Conservation (phyloP, 2,797 vertebrate genomes). For the Microchirus variegatus region DNA sequence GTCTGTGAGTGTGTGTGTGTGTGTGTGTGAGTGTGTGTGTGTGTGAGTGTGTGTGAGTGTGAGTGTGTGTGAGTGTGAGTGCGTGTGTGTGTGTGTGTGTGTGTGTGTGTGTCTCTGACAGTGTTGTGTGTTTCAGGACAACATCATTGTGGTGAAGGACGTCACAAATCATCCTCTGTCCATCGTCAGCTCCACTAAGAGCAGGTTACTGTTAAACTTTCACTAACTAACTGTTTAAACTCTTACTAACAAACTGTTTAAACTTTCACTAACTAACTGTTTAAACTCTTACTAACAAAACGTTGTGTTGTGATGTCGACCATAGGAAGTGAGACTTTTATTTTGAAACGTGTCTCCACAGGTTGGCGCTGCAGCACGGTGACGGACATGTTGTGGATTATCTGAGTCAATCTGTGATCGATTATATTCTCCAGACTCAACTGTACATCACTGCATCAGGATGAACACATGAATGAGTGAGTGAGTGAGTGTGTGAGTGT, state of each 20-base stretch:
- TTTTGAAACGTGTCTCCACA: conserved; percentile 46
- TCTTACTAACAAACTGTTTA: not conserved
- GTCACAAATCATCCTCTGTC: conserved; percentile 93
- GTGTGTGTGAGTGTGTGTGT: too few relatives aligned
- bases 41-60: too few relatives aligned
- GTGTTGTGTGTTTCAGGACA: conserved; percentile 82
- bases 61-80: too few relatives aligned
- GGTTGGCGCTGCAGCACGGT: conserved; percentile 97
- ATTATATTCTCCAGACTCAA: conserved; percentile 98
- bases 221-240: not conserved
- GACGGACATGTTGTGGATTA: conserved; percentile 97
- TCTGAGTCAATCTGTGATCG: conserved; percentile 94
- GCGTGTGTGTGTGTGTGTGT: too few relatives aligned
- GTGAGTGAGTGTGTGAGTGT: conserved; percentile 1
- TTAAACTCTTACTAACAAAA: too few relatives aligned
- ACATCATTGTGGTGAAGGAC: conserved; percentile 92
- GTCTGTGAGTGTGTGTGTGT: too few relatives aligned
- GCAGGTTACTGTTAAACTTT: conserved; percentile 79
- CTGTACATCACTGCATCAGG: conserved; percentile 97
- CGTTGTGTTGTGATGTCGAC: too few relatives aligned
- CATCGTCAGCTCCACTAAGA: conserved; percentile 97
- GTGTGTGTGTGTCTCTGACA: not conserved
- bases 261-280: not conserved
- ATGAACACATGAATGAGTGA: conserved; percentile 67
- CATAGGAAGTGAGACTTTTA: not conserved